phyloP scores from a whole-genome alignment of 2,888 invertebrate species.

The Leptura quadrifasciata region DNA sequence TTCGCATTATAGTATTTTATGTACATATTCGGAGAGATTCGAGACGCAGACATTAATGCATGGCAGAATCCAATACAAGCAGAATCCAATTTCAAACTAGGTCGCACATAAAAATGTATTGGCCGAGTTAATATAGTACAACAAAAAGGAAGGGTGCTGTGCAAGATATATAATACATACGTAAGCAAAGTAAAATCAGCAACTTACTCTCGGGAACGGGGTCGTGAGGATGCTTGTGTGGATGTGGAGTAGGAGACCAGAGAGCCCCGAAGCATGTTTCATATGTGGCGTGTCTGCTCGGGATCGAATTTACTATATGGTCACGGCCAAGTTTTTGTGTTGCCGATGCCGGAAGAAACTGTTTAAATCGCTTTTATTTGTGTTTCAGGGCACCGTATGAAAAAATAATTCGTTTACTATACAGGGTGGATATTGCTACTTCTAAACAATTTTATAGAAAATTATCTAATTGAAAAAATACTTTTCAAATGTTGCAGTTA shows the following conservation, averaged over 20 bases:
- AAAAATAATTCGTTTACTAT: neutral
- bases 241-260: neutral
- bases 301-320: neutral
- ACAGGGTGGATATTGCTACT: too few species aligned
- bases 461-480: too few species aligned
- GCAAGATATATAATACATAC: conserved; percentile 7
- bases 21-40: neutral
- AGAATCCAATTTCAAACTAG: conserved; percentile 7
- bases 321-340: neutral
- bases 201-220: conserved; percentile 7
- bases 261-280: neutral
- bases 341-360: neutral
- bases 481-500: too few species aligned
- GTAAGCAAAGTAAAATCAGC: conserved; percentile 7
- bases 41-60: neutral
- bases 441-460: too few species aligned
- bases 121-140: conserved; percentile 7
- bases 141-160: conserved; percentile 3
- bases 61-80: conserved; percentile 3
- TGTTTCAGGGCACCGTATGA: neutral
- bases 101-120: conserved; percentile 7
- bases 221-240: neutral
- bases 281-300: neutral
- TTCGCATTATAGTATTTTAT: neutral
- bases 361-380: neutral